A percentile compares a stretch with the other conserved stretches of the same genome.
These are phyloP conservation scores for Thunnus thynnus DNA, from an alignment of 2,113 vertebrate genomes.

Conservation along the genomic window DNA sequence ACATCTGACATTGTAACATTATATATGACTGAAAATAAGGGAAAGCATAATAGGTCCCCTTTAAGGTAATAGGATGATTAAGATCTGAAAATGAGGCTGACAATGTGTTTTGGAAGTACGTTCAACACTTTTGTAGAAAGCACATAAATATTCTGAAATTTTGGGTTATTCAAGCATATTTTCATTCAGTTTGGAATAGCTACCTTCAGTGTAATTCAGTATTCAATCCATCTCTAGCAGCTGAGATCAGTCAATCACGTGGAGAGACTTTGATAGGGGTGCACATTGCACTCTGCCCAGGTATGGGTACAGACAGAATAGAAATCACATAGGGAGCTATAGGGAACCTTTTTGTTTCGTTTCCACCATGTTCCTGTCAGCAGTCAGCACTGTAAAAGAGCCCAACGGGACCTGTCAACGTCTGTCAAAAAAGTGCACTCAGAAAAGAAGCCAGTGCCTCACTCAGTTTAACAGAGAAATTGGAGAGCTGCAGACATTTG, in stretches of 20 bases:
- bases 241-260: constrained; percentile 40
- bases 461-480: constrained; percentile 49
- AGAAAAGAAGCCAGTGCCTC: constrained; percentile 43
- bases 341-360: constrained; percentile 54
- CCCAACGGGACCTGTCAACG: constrained; percentile 61
- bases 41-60: too few species aligned
- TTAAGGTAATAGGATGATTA: background rate
- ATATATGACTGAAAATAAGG: too few species aligned
- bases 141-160: background rate
- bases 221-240: constrained; percentile 17
- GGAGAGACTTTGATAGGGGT: constrained; percentile 21
- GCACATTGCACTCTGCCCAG: constrained; percentile 26
- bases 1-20: too few species aligned
- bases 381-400: constrained; percentile 65
- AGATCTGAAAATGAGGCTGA: background rate
- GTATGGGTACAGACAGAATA: constrained; percentile 29
- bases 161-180: background rate
- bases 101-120: too few species aligned
- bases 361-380: constrained; percentile 71
- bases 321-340: constrained; percentile 53
- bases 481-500: constrained; percentile 45
- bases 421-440: constrained; percentile 59
- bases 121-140: background rate
- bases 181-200: background rate
- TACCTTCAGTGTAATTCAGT: background rate